A percentile compares a stretch with the other conserved stretches of the same genome.
These are phyloP conservation scores for Ormyrus nitidulus DNA, from an alignment of 2,888 invertebrate genomes.

Conservation along the genomic window DNA sequence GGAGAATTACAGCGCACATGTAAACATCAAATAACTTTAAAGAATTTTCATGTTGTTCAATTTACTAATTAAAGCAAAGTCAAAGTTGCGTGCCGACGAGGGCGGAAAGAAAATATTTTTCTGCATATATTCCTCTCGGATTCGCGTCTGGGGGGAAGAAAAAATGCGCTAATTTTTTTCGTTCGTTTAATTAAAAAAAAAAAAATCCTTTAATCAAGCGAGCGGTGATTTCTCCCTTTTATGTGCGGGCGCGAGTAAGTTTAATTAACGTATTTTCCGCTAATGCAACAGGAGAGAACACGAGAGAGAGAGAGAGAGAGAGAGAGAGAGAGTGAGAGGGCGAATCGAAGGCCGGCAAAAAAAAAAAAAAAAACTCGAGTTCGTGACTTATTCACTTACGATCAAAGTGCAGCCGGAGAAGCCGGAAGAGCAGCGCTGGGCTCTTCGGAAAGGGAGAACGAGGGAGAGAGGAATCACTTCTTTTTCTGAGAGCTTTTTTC, in stretches of 20 bases:
- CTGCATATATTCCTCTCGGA: too few species aligned
- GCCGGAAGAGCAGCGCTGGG: background rate
- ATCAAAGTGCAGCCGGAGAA: slow-evolving; percentile 23
- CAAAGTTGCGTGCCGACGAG: too few species aligned
- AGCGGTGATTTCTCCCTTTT: slow-evolving; percentile 9
- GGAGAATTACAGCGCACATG: too few species aligned
- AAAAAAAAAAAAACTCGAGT: background rate
- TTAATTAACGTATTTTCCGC: slow-evolving; percentile 22
- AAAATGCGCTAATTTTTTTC: background rate
- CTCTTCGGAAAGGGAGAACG: background rate
- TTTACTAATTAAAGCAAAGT: too few species aligned
- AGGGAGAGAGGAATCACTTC: background rate
- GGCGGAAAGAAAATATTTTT: too few species aligned
- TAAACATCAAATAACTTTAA: too few species aligned
- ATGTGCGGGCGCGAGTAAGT: background rate
- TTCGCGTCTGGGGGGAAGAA: background rate
- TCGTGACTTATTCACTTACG: slow-evolving; percentile 28
- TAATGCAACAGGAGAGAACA: background rate
- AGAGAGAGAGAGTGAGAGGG: background rate
- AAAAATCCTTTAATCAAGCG: background rate
- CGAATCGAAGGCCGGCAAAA: background rate
- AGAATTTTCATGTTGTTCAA: too few species aligned
- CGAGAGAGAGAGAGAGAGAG: background rate
- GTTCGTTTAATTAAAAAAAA: slow-evolving; percentile 6
- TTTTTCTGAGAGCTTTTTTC: too few species aligned